These are phyloP conservation scores for Euzetes globulus DNA, from an alignment of 2,888 invertebrate genomes.

Conservation along the genomic window DNA sequence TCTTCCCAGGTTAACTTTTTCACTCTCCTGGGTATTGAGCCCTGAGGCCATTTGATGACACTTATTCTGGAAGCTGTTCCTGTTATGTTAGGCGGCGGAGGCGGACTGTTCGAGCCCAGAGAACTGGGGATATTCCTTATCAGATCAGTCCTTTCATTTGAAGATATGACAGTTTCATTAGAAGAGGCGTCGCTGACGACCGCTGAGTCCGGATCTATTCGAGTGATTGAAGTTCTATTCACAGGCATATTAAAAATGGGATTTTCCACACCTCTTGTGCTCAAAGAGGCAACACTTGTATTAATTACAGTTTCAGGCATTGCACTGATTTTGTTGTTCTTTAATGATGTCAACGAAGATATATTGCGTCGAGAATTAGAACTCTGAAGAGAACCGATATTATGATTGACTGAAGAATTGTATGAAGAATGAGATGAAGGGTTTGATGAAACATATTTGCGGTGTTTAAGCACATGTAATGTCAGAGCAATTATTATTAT, in stretches of 20 bases:
- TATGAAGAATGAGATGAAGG: slow-evolving; percentile 49
- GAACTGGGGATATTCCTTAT: background rate
- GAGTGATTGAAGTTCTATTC: background rate
- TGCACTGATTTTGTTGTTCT: slow-evolving; percentile 12
- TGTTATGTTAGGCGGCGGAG: slow-evolving; percentile 20
- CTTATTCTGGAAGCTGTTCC: slow-evolving; percentile 33
- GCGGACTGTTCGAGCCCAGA: slow-evolving; percentile 32
- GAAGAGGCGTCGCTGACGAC: slow-evolving; percentile 36
- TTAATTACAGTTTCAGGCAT: background rate
- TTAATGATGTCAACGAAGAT: slow-evolving; percentile 19
- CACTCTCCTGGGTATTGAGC: slow-evolving; percentile 61
- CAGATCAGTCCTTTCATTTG: slow-evolving; percentile 13
- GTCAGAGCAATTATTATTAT: slow-evolving; percentile 67
- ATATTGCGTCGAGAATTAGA: slow-evolving; percentile 20
- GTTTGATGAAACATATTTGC: slow-evolving; percentile 34
- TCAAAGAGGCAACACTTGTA: background rate
- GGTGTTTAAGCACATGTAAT: slow-evolving; percentile 57
- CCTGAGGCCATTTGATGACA: slow-evolving; percentile 55
- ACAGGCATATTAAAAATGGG: slow-evolving; percentile 42
- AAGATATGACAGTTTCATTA: background rate
- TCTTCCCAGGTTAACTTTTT: slow-evolving; percentile 74
- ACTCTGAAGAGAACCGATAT: background rate
- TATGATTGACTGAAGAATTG: slow-evolving; percentile 44
- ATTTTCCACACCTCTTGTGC: slow-evolving; percentile 41
- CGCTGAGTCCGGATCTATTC: slow-evolving; percentile 38